Evolutionary conservation across 2,888 invertebrate species (phyloP).

Genomic region (Cataglyphis albicans): DNA sequence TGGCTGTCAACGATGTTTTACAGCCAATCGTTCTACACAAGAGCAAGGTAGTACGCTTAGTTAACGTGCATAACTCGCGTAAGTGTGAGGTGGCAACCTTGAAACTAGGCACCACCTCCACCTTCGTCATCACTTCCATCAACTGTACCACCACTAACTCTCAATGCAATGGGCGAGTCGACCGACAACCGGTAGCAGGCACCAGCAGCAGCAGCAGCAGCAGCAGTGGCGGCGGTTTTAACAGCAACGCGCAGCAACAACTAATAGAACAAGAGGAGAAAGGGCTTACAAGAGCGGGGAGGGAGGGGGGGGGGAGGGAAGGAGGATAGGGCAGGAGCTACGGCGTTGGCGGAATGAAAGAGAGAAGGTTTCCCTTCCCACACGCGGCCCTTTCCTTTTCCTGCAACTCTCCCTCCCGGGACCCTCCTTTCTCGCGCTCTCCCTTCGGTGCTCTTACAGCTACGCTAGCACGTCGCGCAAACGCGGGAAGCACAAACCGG

Average conservation of each 20-base stretch:
- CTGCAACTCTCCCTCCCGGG: slow-evolving; percentile 71
- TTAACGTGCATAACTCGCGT: slow-evolving; percentile 58
- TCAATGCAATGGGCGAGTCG: slow-evolving; percentile 14
- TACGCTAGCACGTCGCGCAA: slow-evolving; percentile 55
- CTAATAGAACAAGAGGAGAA: slow-evolving; percentile 62
- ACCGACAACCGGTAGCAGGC: slow-evolving; percentile 54
- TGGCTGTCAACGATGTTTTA: background rate
- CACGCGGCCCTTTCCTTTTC: slow-evolving; percentile 67
- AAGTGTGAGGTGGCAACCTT: slow-evolving; percentile 78
- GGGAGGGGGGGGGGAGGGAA: background rate
- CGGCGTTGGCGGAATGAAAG: slow-evolving; percentile 62
- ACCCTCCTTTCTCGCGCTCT: slow-evolving; percentile 45
- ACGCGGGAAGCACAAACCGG: slow-evolving; percentile 81
- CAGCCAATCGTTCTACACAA: background rate
- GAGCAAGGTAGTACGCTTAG: slow-evolving; percentile 44
- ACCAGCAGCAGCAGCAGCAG: slow-evolving; percentile 46
- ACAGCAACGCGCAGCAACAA: slow-evolving; percentile 58
- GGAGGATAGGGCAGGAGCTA: background rate
- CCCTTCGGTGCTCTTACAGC: slow-evolving; percentile 32
- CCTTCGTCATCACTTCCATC: slow-evolving; percentile 76
- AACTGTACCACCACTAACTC: slow-evolving; percentile 43
- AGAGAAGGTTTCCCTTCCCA: slow-evolving; percentile 72
- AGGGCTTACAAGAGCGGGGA: slow-evolving; percentile 54
- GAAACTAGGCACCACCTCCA: slow-evolving; percentile 78
- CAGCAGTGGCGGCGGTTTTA: slow-evolving; percentile 36